Percentiles rank a stretch among this genome's conserved stretches.
Conservation (phyloP, 2,888 invertebrate species). For the Dione vanillae region DNA sequence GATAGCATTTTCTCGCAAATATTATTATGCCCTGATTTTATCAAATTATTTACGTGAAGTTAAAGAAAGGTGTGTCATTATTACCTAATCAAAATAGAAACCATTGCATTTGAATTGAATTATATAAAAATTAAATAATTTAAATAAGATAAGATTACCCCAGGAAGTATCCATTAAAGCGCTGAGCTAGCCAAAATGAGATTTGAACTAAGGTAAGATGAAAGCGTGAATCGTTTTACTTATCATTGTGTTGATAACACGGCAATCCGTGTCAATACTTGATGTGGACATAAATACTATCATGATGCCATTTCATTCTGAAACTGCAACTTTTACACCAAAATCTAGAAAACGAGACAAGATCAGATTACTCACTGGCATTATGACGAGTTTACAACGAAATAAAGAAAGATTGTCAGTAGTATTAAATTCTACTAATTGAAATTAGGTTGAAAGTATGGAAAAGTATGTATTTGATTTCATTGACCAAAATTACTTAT, state of each 20-base stretch:
- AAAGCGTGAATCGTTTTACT: background rate
- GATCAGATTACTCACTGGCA: background rate
- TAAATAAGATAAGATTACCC: background rate
- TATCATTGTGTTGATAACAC: constrained; percentile 9
- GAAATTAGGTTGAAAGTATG: too few relatives aligned
- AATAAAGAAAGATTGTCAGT: background rate
- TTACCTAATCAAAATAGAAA: background rate
- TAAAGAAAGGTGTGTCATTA: background rate
- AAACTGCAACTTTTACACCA: background rate
- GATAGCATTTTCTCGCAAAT: constrained; percentile 3
- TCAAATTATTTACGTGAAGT: background rate
- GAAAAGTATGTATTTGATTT: too few relatives aligned
- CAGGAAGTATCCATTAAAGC: background rate
- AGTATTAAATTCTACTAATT: background rate
- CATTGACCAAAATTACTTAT: background rate
- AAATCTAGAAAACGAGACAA: background rate
- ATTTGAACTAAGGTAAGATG: background rate
- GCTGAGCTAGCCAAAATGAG: background rate
- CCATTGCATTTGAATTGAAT: background rate
- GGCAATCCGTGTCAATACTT: too few relatives aligned
- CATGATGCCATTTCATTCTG: background rate
- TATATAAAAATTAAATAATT: background rate
- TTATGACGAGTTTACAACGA: background rate
- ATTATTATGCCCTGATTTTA: constrained; percentile 5
- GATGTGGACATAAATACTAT: background rate